Evolutionary conservation across 1,140 invertebrate genomes (phyloP), one percentile per base, ranked within the genome.

Genomic region (Ostrea denselamellosa): DNA sequence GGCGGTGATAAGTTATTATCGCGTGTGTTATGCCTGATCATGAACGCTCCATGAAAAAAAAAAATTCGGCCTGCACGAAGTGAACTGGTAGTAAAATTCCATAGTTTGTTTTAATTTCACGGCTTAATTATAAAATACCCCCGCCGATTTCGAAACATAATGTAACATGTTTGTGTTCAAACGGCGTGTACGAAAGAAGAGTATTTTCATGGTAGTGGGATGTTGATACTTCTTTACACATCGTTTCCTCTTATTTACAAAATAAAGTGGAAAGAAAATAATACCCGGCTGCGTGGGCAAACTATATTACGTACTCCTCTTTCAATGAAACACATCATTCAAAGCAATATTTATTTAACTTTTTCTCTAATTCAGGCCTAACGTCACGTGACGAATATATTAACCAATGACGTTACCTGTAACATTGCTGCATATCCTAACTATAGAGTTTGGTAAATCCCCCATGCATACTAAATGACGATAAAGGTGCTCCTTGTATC

Each of bases 401-500:
- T 34, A 77, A 34, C 68, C 68, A 77, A 77, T 77, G 22, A 25
- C 68, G 68, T 77, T 34, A 77, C 68, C 68, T 77, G 68, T 77
- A 77, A 77, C 68, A 77, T 34, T 77, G 68, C 68, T 14, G 68
- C 25, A 25, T 77, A 77, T 77, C 68, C 68, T 77, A 77, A 34
- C 68, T 77, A 77, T 77, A 77, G 68, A 77, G 68, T 77, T 77
- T 25, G 68, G 68, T 77, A 77, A 77, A 77, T 62, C 68, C 68
- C 28, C 68, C 68, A 77, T 77, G 68, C 68, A 77, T 77, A 77
- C 68, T 77, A 77, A 77, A 77, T 77, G 28, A 28, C 68, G 68
- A 77, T 34, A 25, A 77, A 77, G 68, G 68, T 77, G 68, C 14
- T 28, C 28, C 2, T 25, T 77, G 25, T 77, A 34, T 77, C 68